Conservation (phyloP, 64 coral and sea anemone genomes). For the Porites australiensis region DNA sequence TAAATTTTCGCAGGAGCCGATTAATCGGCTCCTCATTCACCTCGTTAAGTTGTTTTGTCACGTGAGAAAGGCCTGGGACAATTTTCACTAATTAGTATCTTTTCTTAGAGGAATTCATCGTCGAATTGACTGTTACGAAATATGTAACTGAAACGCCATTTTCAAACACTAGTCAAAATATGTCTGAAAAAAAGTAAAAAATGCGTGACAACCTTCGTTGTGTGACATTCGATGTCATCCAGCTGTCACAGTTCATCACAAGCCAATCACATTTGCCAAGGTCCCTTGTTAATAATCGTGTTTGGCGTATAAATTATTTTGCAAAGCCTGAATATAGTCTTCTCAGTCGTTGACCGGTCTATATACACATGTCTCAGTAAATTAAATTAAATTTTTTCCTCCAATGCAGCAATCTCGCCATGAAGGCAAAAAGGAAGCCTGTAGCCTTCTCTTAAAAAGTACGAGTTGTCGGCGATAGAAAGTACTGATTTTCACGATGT, state of each 20-base stretch:
- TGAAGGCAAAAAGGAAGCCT: background rate
- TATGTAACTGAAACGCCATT: too few relatives aligned
- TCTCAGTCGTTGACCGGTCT: background rate
- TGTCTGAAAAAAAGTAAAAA: too few relatives aligned
- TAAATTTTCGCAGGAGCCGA: too few relatives aligned
- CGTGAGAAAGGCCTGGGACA: too few relatives aligned
- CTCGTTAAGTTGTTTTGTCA: too few relatives aligned
- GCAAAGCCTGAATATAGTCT: background rate
- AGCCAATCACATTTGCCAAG: background rate
- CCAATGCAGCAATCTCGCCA: background rate
- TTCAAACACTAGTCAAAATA: too few relatives aligned
- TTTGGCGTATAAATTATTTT: conserved; percentile 11
- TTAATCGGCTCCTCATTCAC: too few relatives aligned
- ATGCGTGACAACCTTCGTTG: background rate
- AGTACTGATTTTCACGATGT: background rate
- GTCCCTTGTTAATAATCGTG: background rate
- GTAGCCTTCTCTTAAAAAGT: background rate
- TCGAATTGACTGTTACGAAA: too few relatives aligned
- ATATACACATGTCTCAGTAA: background rate
- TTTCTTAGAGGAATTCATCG: too few relatives aligned
- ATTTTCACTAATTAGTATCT: too few relatives aligned
- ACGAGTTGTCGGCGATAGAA: background rate
- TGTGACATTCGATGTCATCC: background rate
- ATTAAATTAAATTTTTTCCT: background rate
- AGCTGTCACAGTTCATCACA: too few relatives aligned